Percentiles rank a stretch among this genome's conserved stretches.
Evolutionary conservation across 2,797 vertebrate species (phyloP).

Genomic region (Anguilla pacifica): DNA sequence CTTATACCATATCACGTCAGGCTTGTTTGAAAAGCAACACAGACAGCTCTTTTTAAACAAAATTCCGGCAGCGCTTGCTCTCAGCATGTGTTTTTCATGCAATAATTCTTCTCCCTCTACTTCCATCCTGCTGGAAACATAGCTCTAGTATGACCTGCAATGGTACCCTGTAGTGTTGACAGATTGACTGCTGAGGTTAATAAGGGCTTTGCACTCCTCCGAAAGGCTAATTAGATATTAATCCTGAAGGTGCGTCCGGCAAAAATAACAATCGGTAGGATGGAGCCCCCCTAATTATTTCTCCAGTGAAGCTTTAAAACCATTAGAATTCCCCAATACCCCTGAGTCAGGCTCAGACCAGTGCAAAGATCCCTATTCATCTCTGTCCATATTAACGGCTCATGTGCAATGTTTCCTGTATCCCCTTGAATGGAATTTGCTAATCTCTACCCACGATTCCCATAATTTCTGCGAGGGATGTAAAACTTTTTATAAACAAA

Average conservation of each 20-base stretch:
- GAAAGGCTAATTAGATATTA: constrained; percentile 99
- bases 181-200: constrained; percentile 98
- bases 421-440: neutral
- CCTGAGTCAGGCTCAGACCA: constrained; percentile 31
- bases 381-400: neutral
- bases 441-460: neutral
- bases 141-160: neutral
- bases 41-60: neutral
- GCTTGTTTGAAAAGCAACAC: neutral
- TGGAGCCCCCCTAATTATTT: constrained; percentile 92
- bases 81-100: too few species aligned
- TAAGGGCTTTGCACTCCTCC: constrained; percentile 94
- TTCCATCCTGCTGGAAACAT: neutral
- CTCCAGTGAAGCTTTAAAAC: constrained; percentile 64
- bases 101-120: neutral
- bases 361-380: neutral
- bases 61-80: neutral
- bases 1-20: neutral
- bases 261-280: constrained; percentile 82
- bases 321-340: constrained; percentile 64
- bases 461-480: neutral
- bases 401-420: neutral
- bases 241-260: constrained; percentile 98
- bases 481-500: neutral
- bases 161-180: constrained; percentile 69